Evolutionary conservation across 2,797 vertebrate species (phyloP).

Genomic region (Lagorchestes hirsutus): DNA sequence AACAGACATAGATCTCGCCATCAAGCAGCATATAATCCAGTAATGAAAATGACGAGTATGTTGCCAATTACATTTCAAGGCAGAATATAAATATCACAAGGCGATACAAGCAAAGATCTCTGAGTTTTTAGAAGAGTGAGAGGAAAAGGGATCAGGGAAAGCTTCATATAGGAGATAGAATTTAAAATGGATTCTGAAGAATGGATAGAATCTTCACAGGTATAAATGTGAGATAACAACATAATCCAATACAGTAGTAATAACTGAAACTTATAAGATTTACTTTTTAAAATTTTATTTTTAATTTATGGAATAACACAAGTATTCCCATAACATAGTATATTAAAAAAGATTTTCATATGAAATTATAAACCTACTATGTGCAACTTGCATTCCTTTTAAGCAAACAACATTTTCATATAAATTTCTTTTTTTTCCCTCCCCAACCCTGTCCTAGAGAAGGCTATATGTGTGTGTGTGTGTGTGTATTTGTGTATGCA

Average conservation of each 20-base stretch:
- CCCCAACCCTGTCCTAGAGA: background rate
- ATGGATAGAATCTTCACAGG: background rate
- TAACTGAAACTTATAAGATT: background rate
- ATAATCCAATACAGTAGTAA: background rate
- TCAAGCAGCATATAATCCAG: background rate
- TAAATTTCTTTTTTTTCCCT: background rate
- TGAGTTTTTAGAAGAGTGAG: background rate
- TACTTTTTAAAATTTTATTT: background rate
- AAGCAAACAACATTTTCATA: background rate
- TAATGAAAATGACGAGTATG: background rate
- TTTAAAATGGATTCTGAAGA: background rate
- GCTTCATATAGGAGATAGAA: background rate
- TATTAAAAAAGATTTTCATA: background rate
- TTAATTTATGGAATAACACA: background rate
- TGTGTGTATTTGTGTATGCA: too few relatives aligned
- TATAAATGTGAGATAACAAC: background rate
- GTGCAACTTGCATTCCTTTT: background rate
- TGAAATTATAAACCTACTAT: background rate
- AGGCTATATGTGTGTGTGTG: background rate
- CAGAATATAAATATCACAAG: background rate
- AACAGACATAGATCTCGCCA: background rate
- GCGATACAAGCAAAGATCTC: background rate
- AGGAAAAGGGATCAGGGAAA: background rate
- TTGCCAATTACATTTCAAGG: background rate
- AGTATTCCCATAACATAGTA: background rate